Conservation (phyloP, 2,888 invertebrate species). For the Agrilus cyanescens region DNA sequence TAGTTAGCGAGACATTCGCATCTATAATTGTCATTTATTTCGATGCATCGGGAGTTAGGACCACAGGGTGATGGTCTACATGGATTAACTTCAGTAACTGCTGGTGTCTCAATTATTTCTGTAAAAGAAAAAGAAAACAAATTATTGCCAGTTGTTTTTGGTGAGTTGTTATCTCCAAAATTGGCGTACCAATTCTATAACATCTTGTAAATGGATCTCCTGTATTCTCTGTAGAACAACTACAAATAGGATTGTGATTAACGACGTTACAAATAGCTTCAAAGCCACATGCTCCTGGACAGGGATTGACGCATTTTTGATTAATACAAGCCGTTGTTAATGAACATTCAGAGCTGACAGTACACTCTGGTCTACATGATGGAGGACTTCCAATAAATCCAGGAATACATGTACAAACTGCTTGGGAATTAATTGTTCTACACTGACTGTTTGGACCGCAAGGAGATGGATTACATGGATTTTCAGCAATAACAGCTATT, state of each 20-base stretch:
- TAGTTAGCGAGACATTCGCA: conserved; percentile 63
- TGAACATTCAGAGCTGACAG: conserved; percentile 57
- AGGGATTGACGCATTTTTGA: conserved; percentile 64
- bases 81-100: conserved; percentile 33
- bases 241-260: conserved; percentile 55
- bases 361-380: conserved; percentile 53
- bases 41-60: conserved; percentile 56
- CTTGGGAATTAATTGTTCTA: conserved; percentile 34
- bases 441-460: conserved; percentile 40
- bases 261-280: conserved; percentile 64
- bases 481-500: conserved; percentile 11
- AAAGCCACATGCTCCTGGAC: conserved; percentile 57
- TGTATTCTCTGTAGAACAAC: conserved; percentile 48
- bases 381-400: conserved; percentile 38
- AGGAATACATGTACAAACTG: conserved; percentile 41
- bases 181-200: conserved; percentile 7
- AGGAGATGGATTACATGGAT: conserved; percentile 38
- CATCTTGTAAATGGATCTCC: conserved; percentile 64
- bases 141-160: not conserved
- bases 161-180: not conserved
- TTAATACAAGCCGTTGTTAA: conserved; percentile 59
- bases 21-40: conserved; percentile 39
- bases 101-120: conserved; percentile 13
- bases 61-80: conserved; percentile 63
- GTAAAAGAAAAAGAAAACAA: conserved; percentile 3